phyloP scores from a whole-genome alignment of 2,888 invertebrate species.

The Himalopsyche anomala region DNA sequence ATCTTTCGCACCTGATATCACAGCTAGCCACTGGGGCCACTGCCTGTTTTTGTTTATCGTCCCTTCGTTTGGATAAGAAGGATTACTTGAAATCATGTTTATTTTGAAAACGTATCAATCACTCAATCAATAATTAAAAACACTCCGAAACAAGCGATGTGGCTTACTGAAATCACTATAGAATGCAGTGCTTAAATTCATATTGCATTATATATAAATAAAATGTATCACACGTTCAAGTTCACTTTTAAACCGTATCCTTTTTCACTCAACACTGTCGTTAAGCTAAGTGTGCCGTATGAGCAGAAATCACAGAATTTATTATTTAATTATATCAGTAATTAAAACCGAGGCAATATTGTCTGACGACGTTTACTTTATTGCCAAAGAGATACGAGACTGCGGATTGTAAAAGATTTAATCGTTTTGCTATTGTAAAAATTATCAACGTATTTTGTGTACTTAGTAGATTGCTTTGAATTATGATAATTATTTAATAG shows the following conservation, averaged over 20 bases:
- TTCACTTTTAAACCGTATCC: not conserved
- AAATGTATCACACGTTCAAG: not conserved
- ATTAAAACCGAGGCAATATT: conserved; percentile 7
- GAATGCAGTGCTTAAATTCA: not conserved
- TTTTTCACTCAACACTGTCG: not conserved
- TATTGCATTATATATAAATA: not conserved
- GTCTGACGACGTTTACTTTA: conserved; percentile 24
- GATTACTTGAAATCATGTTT: conserved; percentile 1
- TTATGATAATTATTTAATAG: conserved; percentile 24
- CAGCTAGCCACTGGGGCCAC: conserved; percentile 70
- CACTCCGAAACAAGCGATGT: not conserved
- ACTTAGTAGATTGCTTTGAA: not conserved
- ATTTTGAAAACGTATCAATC: conserved; percentile 3
- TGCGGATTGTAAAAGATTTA: conserved; percentile 11
- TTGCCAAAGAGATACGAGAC: not conserved
- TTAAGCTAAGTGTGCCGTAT: not conserved
- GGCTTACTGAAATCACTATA: not conserved
- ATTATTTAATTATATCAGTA: not conserved
- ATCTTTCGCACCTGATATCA: conserved; percentile 68
- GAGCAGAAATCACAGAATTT: conserved; percentile 1
- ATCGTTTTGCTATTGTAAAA: conserved; percentile 2
- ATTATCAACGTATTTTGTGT: not conserved
- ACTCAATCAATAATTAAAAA: not conserved
- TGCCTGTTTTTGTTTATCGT: conserved; percentile 66
- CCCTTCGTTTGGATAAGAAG: conserved; percentile 37